Evolutionary conservation across 1,140 invertebrate species (phyloP).

Genomic region (Drosophila rhopaloa): DNA sequence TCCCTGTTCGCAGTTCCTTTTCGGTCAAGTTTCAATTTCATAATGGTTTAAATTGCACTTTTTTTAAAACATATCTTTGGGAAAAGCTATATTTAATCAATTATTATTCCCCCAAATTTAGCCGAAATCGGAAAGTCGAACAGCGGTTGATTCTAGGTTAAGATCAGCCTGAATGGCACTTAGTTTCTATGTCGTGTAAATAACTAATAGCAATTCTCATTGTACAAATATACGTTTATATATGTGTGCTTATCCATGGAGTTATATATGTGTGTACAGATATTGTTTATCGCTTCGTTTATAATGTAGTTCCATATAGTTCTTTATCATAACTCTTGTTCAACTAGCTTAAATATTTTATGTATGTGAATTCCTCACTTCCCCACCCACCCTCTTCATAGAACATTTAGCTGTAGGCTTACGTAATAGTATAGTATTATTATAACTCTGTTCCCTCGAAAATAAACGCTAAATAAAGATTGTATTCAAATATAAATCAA

Average conservation of each 20-base stretch:
- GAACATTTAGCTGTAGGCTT: slow-evolving; percentile 57
- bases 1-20: neutral
- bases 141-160: slow-evolving; percentile 31
- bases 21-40: neutral
- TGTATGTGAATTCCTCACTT: slow-evolving; percentile 23
- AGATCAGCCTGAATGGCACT: slow-evolving; percentile 27
- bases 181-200: slow-evolving; percentile 56
- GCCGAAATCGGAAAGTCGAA: neutral
- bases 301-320: slow-evolving; percentile 22
- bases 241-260: slow-evolving; percentile 21
- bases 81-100: neutral
- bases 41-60: too few relatives aligned
- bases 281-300: slow-evolving; percentile 51
- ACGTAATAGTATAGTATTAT: slow-evolving; percentile 44
- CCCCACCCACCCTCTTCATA: slow-evolving; percentile 36
- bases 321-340: slow-evolving; percentile 27
- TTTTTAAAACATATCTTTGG: neutral
- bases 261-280: slow-evolving; percentile 24
- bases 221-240: slow-evolving; percentile 60
- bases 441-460: slow-evolving; percentile 37
- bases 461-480: slow-evolving; percentile 46
- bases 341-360: slow-evolving; percentile 60
- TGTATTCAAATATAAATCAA: slow-evolving; percentile 16
- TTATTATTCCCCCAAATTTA: neutral
- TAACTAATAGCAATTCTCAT: slow-evolving; percentile 59